Evolutionary conservation across 2,888 invertebrate genomes (phyloP).

Genomic region (Cetonia aurata): DNA sequence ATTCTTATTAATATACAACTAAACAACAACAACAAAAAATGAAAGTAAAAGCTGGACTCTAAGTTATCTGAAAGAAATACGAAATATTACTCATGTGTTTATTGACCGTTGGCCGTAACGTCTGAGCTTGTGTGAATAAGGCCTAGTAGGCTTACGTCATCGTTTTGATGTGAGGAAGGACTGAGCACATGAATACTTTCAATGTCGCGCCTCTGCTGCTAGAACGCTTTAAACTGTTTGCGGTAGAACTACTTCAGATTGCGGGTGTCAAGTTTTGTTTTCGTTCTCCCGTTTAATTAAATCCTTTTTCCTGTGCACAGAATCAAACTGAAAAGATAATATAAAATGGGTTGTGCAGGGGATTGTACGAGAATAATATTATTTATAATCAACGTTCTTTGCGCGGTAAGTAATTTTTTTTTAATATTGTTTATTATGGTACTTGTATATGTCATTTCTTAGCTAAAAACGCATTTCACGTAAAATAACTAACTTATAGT

Average conservation of each 20-base stretch:
- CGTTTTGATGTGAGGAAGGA: no score
- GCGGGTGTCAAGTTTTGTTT: slow-evolving; percentile 4
- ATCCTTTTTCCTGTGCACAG: not conserved
- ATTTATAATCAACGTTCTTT: slow-evolving; percentile 69
- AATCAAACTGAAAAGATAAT: not conserved
- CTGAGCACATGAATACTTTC: slow-evolving; percentile 28
- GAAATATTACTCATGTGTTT: no score
- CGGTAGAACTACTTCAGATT: slow-evolving; percentile 9
- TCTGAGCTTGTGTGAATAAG: no score
- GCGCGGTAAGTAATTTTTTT: slow-evolving; percentile 75
- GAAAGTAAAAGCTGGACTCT: no score
- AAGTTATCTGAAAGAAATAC: no score
- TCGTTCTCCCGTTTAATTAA: slow-evolving; percentile 2
- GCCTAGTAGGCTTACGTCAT: no score
- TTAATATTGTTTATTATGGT: not conserved
- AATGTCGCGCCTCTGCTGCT: slow-evolving; percentile 18
- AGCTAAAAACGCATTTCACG: no score
- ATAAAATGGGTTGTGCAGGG: slow-evolving; percentile 64
- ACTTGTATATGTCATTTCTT: no score
- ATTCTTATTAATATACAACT: no score
- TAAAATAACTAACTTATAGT: no score
- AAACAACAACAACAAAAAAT: no score
- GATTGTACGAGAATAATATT: slow-evolving; percentile 64
- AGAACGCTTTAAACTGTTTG: slow-evolving; percentile 1
- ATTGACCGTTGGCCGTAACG: no score